phyloP scores from a whole-genome alignment of 2,888 invertebrate species.

The Euplexia lucipara region DNA sequence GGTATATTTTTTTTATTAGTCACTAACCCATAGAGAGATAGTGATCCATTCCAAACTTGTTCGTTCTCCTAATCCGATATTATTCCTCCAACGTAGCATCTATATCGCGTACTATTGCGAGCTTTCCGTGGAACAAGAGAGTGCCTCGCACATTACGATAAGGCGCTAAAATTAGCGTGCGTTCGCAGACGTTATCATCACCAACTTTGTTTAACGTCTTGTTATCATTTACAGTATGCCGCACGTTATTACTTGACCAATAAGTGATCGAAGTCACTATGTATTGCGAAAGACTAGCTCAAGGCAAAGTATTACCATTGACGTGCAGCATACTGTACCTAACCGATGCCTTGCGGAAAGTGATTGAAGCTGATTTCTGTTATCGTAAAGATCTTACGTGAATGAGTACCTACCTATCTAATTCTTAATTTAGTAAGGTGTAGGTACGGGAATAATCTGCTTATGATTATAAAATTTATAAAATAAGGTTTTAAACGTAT shows the following conservation, averaged over 20 bases:
- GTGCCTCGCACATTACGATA: slow-evolving; percentile 16
- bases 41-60: background rate
- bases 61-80: background rate
- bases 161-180: slow-evolving; percentile 40
- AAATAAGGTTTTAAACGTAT: background rate
- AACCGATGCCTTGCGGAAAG: slow-evolving; percentile 1
- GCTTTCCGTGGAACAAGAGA: slow-evolving; percentile 6
- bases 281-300: no score
- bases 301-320: no score
- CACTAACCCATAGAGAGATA: background rate
- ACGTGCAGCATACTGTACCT: background rate
- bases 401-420: background rate
- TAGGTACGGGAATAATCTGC: background rate
- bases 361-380: slow-evolving; percentile 10
- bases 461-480: background rate
- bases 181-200: slow-evolving; percentile 25
- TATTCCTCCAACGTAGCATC: background rate
- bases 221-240: slow-evolving; percentile 7
- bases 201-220: slow-evolving; percentile 22
- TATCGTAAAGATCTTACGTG: background rate
- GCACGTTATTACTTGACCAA: no score
- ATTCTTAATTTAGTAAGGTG: slow-evolving; percentile 10
- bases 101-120: slow-evolving; percentile 2
- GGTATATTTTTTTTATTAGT: background rate
- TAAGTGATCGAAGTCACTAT: no score